Evolutionary conservation across 2,888 invertebrate species (phyloP).

Genomic region (Cloeon dipterum): DNA sequence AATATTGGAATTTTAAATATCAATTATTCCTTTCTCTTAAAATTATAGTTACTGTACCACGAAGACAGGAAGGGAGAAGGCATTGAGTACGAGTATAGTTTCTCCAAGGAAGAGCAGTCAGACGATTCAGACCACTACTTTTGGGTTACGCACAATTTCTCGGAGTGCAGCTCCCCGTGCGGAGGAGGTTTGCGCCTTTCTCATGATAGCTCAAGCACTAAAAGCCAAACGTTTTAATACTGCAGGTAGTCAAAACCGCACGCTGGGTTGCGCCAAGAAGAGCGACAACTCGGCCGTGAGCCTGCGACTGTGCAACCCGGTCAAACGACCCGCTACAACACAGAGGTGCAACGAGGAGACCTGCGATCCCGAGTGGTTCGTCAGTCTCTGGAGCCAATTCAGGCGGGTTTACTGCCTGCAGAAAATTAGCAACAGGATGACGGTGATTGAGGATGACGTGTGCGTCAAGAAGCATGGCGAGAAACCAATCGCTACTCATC

Average conservation of each 20-base stretch:
- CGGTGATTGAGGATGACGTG: constrained; percentile 47
- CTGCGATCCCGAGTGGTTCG: constrained; percentile 62
- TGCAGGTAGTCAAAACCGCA: constrained; percentile 46
- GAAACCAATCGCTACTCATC: constrained; percentile 40
- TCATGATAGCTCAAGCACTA: too few relatives aligned
- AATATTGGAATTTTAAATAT: not conserved
- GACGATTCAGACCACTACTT: constrained; percentile 49
- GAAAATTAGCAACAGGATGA: constrained; percentile 39
- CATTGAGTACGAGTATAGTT: constrained; percentile 72
- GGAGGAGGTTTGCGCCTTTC: constrained; percentile 78
- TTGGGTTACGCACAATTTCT: constrained; percentile 61
- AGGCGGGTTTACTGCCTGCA: constrained; percentile 51
- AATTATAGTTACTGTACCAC: constrained; percentile 66
- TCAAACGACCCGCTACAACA: constrained; percentile 41
- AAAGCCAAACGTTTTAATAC: too few relatives aligned
- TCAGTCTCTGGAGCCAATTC: constrained; percentile 48
- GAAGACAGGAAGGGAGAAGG: constrained; percentile 67
- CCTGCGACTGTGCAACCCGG: constrained; percentile 53
- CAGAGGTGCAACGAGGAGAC: constrained; percentile 50
- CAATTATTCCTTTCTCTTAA: too few relatives aligned
- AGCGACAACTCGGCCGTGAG: constrained; percentile 47
- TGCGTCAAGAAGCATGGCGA: constrained; percentile 43
- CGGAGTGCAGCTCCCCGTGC: constrained; percentile 63
- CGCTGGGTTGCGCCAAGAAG: constrained; percentile 58
- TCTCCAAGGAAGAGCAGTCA: constrained; percentile 45